Conservation (phyloP, 2,888 invertebrate species). For the Oscheius onirici region DNA sequence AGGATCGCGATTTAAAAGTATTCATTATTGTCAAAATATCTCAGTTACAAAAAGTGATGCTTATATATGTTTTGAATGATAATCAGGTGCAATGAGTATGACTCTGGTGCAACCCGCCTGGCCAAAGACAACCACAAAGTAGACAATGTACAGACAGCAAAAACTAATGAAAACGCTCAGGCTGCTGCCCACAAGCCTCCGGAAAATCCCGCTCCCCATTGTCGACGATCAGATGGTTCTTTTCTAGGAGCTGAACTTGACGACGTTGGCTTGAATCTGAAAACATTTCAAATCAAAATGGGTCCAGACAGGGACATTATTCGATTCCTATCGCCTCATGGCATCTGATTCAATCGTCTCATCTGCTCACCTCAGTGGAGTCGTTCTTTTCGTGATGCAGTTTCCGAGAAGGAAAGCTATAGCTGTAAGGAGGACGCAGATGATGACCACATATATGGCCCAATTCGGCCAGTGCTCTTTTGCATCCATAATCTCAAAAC, state of each 20-base stretch:
- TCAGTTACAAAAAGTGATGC: background rate
- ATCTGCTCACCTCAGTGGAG: constrained; percentile 38
- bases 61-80: constrained; percentile 16
- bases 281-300: constrained; percentile 18
- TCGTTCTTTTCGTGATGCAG: constrained; percentile 51
- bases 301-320: background rate
- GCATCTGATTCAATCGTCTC: constrained; percentile 2
- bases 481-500: constrained; percentile 34
- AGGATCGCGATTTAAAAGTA: no score
- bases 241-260: background rate
- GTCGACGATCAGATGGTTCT: constrained; percentile 40
- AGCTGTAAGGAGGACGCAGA: constrained; percentile 51
- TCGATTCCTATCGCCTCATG: background rate
- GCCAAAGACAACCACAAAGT: constrained; percentile 19
- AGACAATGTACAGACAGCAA: constrained; percentile 7
- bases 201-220: constrained; percentile 61
- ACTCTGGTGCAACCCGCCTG: constrained; percentile 30
- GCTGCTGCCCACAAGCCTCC: constrained; percentile 60
- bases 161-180: constrained; percentile 18
- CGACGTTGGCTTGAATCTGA: constrained; percentile 37
- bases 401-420: constrained; percentile 58
- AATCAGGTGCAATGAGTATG: constrained; percentile 11
- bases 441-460: constrained; percentile 53
- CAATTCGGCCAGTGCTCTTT: constrained; percentile 57
- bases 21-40: no score